phyloP scores from a whole-genome alignment of 92 coral and sea anemone species.

The Paramuricea clavata region DNA sequence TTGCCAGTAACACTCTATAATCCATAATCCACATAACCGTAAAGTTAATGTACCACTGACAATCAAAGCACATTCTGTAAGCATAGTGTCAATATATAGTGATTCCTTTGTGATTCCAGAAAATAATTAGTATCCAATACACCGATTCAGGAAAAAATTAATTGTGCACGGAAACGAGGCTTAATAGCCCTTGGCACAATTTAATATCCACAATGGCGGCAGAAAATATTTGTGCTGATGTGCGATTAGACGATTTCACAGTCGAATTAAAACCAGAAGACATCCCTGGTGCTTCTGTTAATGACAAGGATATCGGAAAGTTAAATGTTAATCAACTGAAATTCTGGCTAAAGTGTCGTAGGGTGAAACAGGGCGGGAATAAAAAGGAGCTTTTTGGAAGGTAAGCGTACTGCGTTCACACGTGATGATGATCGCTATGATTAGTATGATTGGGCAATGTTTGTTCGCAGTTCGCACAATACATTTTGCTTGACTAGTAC shows the following conservation, averaged over 20 bases:
- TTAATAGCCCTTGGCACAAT: neutral
- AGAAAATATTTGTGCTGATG: neutral
- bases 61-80: too few relatives aligned
- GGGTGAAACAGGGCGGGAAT: constrained; percentile 45
- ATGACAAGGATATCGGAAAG: too few relatives aligned
- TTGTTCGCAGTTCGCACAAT: constrained; percentile 7
- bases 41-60: too few relatives aligned
- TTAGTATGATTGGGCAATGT: neutral
- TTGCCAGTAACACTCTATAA: too few relatives aligned
- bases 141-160: neutral
- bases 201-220: neutral
- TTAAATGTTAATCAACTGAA: too few relatives aligned
- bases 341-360: constrained; percentile 48
- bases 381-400: constrained; percentile 45
- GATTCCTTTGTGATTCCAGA: too few relatives aligned
- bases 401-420: constrained; percentile 29
- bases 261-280: neutral
- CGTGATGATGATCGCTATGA: neutral
- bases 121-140: too few relatives aligned
- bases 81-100: too few relatives aligned
- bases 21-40: too few relatives aligned
- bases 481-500: constrained; percentile 21
- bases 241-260: neutral
- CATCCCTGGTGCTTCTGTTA: constrained; percentile 27
- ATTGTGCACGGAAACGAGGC: neutral